Base-by-base conservation (phyloP, 2,888 invertebrate species). In the Chrysomela aeneicollis region DNA sequence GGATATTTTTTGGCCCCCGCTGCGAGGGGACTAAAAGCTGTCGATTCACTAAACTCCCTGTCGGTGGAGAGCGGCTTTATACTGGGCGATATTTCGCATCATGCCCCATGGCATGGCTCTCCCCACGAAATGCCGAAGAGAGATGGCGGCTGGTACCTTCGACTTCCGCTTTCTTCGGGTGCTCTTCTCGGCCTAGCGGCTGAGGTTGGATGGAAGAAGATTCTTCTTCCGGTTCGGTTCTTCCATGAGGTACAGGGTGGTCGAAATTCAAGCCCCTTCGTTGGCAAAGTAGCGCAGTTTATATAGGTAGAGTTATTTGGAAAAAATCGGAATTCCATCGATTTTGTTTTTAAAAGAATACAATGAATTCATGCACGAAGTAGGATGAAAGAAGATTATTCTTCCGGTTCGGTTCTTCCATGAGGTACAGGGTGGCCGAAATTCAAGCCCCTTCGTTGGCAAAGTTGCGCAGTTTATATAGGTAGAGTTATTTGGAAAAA, bases 21-120 rank as follows among this genome's bases (percentile, higher is more conserved):
- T 37, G 26, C 61, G 54, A 59, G 73, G 77, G 78, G 75, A 42
- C 67, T 73, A 76, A 76, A 80, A 79, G 79, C 79, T 76, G 78
- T 76, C 68, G 76, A 77, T 81, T 78, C 77, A 81, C 81, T 82
- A 76, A 77, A 74, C 66, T 67, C 72, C 65, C 70, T 72, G 72
- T 73, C 72, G 72, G 71, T 69, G 66, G 70, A 69, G 64, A 69
- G 69, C 67, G 71, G 75, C 79, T 82, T 75, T 81, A 82, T 82
- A 81, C 76, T 73, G 70, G 72, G 69, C 74, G 76, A 75, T 77
- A 74, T 77, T 80, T 75, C 67, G 68, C 66, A 73, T 73, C 74
- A 75, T 74, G 71, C 73, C 26, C 46, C 71, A n/a, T n/a, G n/a
- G n/a, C n/a, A n/a, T 68, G 73, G 72, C 74, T 77, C 77, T 78